Evolutionary conservation across 2,113 vertebrate genomes (phyloP).

Genomic region (Gadus chalcogrammus): DNA sequence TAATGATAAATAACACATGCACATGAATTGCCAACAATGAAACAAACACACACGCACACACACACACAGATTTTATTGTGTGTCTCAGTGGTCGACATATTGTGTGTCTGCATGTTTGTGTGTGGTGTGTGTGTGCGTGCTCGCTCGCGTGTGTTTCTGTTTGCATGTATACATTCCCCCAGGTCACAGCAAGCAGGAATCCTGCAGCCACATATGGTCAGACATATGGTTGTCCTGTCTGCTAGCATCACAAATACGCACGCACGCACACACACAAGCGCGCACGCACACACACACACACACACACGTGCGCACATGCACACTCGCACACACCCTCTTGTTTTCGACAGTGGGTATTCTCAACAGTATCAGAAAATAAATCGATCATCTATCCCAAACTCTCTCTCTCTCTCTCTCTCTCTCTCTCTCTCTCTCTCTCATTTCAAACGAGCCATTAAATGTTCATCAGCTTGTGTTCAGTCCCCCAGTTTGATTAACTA

Average conservation of each 20-base stretch:
- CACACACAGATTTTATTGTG: constrained; percentile 12
- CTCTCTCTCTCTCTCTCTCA: too few species aligned
- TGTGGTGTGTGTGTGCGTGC: constrained; percentile 37
- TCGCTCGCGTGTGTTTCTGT: constrained; percentile 12
- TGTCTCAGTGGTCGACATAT: not conserved
- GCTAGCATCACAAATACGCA: not conserved
- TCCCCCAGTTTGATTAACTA: not conserved
- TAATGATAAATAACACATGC: constrained; percentile 10
- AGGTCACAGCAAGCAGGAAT: constrained; percentile 43
- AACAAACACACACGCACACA: not conserved
- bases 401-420: too few species aligned
- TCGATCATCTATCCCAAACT: not conserved
- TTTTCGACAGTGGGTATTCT: constrained; percentile 46
- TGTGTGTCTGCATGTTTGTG: constrained; percentile 26
- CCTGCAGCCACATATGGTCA: constrained; percentile 60
- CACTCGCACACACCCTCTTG: constrained; percentile 12
- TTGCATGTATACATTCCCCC: constrained; percentile 59
- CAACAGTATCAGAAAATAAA: constrained; percentile 24
- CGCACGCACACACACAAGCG: not conserved
- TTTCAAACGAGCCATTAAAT: not conserved
- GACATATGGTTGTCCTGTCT: constrained; percentile 51
- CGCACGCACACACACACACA: constrained; percentile 5
- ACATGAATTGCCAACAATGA: too few species aligned
- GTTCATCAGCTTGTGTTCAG: not conserved
- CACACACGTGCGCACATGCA: too few species aligned